Percentiles rank a stretch among this genome's conserved stretches.
These are phyloP conservation scores for Isoperla grammatica DNA, from an alignment of 2,888 invertebrate genomes.

Conservation along the genomic window DNA sequence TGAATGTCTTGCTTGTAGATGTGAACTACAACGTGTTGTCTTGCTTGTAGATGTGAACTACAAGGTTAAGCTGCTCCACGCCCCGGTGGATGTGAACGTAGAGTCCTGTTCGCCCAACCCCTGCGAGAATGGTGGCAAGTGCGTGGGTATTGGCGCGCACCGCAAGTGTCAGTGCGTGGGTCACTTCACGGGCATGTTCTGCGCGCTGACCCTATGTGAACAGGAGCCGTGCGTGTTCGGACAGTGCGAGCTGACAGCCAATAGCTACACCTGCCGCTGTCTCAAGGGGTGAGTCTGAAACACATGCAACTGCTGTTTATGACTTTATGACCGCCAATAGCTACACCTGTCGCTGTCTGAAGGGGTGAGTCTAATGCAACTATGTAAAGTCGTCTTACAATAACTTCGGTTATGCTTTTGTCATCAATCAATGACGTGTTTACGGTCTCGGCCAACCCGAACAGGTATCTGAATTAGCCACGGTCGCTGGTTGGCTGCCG, in stretches of 20 bases:
- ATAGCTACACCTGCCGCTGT: conserved; percentile 57
- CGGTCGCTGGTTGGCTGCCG: too few species aligned
- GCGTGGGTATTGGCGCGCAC: conserved; percentile 50
- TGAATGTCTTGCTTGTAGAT: too few species aligned
- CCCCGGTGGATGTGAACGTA: conserved; percentile 52
- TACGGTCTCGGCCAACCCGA: too few species aligned
- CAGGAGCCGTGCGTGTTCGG: conserved; percentile 63
- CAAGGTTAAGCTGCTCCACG: conserved; percentile 56
- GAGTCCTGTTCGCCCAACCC: conserved; percentile 70
- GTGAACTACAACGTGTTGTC: too few species aligned
- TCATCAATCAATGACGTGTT: too few species aligned
- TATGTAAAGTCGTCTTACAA: too few species aligned
- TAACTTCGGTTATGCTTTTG: too few species aligned
- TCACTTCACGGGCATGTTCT: conserved; percentile 59
- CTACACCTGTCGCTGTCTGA: conserved; percentile 59
- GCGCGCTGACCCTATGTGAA: conserved; percentile 69
- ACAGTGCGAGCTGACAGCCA: conserved; percentile 52
- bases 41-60: conserved; percentile 55
- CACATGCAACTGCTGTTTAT: too few species aligned
- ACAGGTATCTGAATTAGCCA: too few species aligned
- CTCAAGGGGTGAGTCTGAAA: conserved; percentile 46
- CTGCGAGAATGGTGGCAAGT: conserved; percentile 64
- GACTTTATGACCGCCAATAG: conserved; percentile 46
- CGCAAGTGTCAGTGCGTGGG: conserved; percentile 53
- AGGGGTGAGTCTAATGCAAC: too few species aligned